These are phyloP conservation scores for Ceratosolen solmsi DNA, from an alignment of 1,140 invertebrate genomes.

Conservation along the genomic window DNA sequence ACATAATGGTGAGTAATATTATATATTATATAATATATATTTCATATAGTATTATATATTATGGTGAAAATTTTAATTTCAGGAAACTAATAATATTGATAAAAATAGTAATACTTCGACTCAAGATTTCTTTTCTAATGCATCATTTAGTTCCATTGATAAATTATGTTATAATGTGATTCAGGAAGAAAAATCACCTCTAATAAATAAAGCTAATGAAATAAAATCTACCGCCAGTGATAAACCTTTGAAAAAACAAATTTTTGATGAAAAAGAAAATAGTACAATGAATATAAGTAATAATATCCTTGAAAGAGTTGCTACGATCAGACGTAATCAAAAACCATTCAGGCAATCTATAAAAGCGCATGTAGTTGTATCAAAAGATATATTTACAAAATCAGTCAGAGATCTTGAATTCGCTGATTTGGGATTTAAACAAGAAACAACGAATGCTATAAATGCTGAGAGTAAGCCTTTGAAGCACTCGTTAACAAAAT, in stretches of 20 bases:
- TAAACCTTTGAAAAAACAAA: conserved; percentile 33
- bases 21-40: background rate
- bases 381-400: conserved; percentile 45
- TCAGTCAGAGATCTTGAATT: conserved; percentile 58
- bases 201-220: conserved; percentile 4
- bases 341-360: conserved; percentile 30
- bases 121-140: conserved; percentile 62
- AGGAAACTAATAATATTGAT: conserved; percentile 23
- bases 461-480: conserved; percentile 13
- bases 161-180: conserved; percentile 51
- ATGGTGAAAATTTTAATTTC: conserved; percentile 21
- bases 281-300: conserved; percentile 37
- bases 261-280: background rate
- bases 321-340: conserved; percentile 37
- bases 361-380: conserved; percentile 11
- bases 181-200: conserved; percentile 23
- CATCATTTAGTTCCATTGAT: conserved; percentile 59
- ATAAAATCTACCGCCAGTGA: background rate
- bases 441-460: conserved; percentile 2
- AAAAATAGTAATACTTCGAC: conserved; percentile 56
- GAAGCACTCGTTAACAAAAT: conserved; percentile 21
- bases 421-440: conserved; percentile 56
- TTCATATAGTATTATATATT: background rate
- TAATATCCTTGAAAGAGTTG: conserved; percentile 41
- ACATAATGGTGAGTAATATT: conserved; percentile 17